phyloP scores from a whole-genome alignment of 2,113 vertebrate species.

The Siniperca chuatsi region DNA sequence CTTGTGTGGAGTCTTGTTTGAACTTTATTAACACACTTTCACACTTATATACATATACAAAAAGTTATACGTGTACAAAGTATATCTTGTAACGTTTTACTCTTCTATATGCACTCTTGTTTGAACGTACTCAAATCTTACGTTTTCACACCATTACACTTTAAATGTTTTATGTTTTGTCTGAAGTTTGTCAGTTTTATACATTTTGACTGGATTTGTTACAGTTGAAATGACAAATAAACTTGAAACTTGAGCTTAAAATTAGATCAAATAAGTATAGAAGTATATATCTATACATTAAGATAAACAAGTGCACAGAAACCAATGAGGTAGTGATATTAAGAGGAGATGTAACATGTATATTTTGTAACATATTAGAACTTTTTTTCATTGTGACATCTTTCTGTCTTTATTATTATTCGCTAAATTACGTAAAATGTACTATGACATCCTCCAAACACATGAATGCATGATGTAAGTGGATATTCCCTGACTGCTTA shows the following conservation, averaged over 20 bases:
- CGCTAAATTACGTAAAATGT: neutral
- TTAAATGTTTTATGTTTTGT: neutral
- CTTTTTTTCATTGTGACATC: neutral
- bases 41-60: too few species aligned
- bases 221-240: neutral
- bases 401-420: neutral
- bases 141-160: too few species aligned
- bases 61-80: too few species aligned
- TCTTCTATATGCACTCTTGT: neutral
- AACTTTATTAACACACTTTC: neutral
- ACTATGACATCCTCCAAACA: constrained; percentile 10
- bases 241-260: neutral
- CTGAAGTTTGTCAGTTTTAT: neutral
- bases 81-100: neutral
- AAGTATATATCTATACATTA: too few species aligned
- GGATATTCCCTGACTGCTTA: constrained; percentile 33
- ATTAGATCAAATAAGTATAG: neutral
- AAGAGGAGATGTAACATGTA: neutral
- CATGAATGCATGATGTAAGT: constrained; percentile 42
- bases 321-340: neutral
- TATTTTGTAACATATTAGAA: too few species aligned
- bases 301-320: too few species aligned
- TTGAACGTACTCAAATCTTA: too few species aligned
- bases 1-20: neutral
- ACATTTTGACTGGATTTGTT: neutral